Conservation (phyloP, 64 coral and sea anemone genomes). For the Catalaphyllia jardinei region DNA sequence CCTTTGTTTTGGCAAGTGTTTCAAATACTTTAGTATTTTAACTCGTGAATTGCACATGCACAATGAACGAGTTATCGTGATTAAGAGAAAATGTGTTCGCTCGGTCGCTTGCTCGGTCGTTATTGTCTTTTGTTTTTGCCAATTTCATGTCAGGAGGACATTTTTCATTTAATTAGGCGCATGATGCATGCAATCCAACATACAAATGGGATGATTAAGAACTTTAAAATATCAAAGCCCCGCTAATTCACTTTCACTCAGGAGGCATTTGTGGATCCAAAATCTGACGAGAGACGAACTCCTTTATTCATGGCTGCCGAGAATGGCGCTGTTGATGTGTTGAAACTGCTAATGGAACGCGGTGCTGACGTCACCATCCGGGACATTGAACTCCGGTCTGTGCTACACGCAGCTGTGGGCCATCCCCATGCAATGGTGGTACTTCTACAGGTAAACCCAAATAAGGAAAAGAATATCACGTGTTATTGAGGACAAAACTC, state of each 20-base stretch:
- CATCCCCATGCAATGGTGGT: conserved; percentile 21
- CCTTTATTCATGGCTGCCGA: conserved; percentile 10
- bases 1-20: no score
- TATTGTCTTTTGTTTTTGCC: no score
- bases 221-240: no score
- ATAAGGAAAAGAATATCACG: neutral
- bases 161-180: no score
- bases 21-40: no score
- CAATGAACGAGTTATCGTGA: no score
- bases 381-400: conserved; percentile 38
- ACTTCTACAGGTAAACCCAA: conserved; percentile 7
- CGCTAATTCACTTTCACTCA: neutral
- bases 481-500: neutral
- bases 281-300: conserved; percentile 18
- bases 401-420: conserved; percentile 28
- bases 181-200: no score
- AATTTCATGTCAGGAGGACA: no score
- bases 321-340: conserved; percentile 9
- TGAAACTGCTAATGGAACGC: conserved; percentile 34
- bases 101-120: no score
- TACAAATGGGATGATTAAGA: no score
- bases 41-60: no score
- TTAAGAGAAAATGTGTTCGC: no score
- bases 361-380: conserved; percentile 51
- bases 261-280: conserved; percentile 24